Evolutionary conservation across 2,797 vertebrate species (phyloP).

Genomic region (Limnodromus scolopaceus): DNA sequence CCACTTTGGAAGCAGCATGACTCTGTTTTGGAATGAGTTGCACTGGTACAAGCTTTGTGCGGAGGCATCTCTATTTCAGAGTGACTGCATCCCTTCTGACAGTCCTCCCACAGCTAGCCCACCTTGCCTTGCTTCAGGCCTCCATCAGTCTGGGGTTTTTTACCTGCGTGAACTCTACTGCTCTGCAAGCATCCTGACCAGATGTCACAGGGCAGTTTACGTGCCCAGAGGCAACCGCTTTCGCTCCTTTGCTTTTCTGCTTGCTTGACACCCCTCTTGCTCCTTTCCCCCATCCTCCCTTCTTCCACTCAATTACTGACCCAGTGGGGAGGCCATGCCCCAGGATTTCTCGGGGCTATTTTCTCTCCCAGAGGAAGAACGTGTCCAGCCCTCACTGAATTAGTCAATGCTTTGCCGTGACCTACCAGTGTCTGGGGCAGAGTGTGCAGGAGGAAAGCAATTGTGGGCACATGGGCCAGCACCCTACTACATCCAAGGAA

Average conservation of each 20-base stretch:
- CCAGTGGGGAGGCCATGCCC: background rate
- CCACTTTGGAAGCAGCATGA: constrained; percentile 45
- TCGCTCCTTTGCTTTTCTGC: background rate
- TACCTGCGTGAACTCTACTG: background rate
- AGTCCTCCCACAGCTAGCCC: constrained; percentile 10
- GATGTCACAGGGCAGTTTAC: background rate
- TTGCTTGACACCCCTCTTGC: background rate
- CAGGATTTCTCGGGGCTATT: background rate
- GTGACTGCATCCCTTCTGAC: constrained; percentile 39
- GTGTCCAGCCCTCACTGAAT: background rate
- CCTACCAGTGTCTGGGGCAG: background rate
- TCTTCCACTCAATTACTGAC: background rate
- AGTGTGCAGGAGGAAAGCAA: background rate
- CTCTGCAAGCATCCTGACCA: background rate
- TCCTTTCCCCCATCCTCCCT: background rate
- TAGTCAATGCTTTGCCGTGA: background rate
- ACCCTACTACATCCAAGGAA: background rate
- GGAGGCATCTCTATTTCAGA: constrained; percentile 41
- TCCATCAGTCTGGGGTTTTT: background rate
- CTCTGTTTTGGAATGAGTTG: constrained; percentile 36
- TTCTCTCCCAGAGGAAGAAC: background rate
- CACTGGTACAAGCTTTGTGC: constrained; percentile 11
- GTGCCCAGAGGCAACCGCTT: background rate
- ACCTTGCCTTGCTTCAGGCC: constrained; percentile 34
- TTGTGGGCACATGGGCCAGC: background rate